A percentile compares a stretch with the other conserved stretches of the same genome.
Evolutionary conservation across 2,113 vertebrate genomes (phyloP).

Genomic region (Hippoglossus stenolepis): DNA sequence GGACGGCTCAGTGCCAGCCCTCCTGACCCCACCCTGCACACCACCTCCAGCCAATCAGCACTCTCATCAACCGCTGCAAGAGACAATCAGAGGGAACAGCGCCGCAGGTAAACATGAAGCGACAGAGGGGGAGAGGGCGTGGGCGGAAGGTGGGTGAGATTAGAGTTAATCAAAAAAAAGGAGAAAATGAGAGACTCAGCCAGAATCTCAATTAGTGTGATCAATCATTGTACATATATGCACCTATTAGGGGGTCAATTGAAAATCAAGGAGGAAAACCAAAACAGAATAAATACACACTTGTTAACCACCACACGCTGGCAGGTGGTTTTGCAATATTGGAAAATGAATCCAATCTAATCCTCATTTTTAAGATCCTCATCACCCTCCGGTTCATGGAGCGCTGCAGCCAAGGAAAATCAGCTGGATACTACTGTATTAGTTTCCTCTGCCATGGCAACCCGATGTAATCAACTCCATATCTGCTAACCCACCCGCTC

Average conservation of each 20-base stretch:
- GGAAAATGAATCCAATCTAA: slow-evolving; percentile 65
- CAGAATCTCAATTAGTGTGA: slow-evolving; percentile 47
- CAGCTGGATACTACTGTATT: slow-evolving; percentile 61
- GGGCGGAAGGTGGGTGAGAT: slow-evolving; percentile 13
- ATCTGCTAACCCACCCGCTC: slow-evolving; percentile 72
- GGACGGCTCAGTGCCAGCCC: slow-evolving; percentile 47
- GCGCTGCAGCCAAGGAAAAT: slow-evolving; percentile 48
- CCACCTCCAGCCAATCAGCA: slow-evolving; percentile 69
- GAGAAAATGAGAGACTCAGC: slow-evolving; percentile 33
- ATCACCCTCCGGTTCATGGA: slow-evolving; percentile 49
- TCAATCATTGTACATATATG: slow-evolving; percentile 44
- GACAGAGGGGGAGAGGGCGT: slow-evolving; percentile 2
- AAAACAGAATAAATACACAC: slow-evolving; percentile 43
- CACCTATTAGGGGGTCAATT: slow-evolving; percentile 46
- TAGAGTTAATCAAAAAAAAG: slow-evolving; percentile 42
- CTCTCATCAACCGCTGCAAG: slow-evolving; percentile 61
- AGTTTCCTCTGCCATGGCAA: slow-evolving; percentile 72
- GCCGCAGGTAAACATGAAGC: slow-evolving; percentile 66
- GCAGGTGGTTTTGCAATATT: slow-evolving; percentile 54
- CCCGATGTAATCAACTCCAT: slow-evolving; percentile 78
- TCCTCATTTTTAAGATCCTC: slow-evolving; percentile 54
- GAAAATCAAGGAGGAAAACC: slow-evolving; percentile 55
- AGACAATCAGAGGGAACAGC: slow-evolving; percentile 65
- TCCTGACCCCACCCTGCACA: slow-evolving; percentile 60
- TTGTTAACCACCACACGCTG: slow-evolving; percentile 27